phyloP scores from a whole-genome alignment of 2,888 invertebrate genomes.

The Trichopria drosophilae region DNA sequence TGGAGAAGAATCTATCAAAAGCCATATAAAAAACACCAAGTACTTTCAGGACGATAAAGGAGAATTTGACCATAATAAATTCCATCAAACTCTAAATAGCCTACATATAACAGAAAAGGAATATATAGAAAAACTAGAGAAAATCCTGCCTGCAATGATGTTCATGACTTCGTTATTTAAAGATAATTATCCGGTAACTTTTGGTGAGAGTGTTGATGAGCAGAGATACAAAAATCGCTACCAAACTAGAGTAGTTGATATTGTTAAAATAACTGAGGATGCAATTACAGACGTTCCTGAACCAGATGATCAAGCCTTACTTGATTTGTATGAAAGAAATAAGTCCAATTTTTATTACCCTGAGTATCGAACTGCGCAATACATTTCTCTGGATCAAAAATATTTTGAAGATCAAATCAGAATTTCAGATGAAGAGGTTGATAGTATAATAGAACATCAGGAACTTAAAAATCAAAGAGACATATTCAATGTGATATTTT shows the following conservation, averaged over 20 bases:
- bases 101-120: slow-evolving; percentile 14
- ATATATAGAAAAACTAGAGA: slow-evolving; percentile 15
- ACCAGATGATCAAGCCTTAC: slow-evolving; percentile 16
- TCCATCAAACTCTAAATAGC: slow-evolving; percentile 14
- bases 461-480: slow-evolving; percentile 16
- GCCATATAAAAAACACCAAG: slow-evolving; percentile 13
- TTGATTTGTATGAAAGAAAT: slow-evolving; percentile 16
- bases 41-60: slow-evolving; percentile 15
- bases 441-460: slow-evolving; percentile 14
- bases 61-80: slow-evolving; percentile 14
- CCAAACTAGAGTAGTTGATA: slow-evolving; percentile 16
- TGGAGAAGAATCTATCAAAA: slow-evolving; percentile 14
- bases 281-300: slow-evolving; percentile 15
- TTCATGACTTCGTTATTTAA: slow-evolving; percentile 17
- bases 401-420: slow-evolving; percentile 16
- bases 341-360: slow-evolving; percentile 15
- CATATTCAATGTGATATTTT: slow-evolving; percentile 15
- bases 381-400: slow-evolving; percentile 11
- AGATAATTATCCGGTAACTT: slow-evolving; percentile 16
- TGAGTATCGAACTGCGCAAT: slow-evolving; percentile 17
- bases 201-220: slow-evolving; percentile 14
- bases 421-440: slow-evolving; percentile 15
- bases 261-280: slow-evolving; percentile 17
- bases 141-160: slow-evolving; percentile 16
- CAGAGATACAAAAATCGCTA: slow-evolving; percentile 15